Conservation (phyloP, 2,888 invertebrate species). For the Abrostola triplasia region DNA sequence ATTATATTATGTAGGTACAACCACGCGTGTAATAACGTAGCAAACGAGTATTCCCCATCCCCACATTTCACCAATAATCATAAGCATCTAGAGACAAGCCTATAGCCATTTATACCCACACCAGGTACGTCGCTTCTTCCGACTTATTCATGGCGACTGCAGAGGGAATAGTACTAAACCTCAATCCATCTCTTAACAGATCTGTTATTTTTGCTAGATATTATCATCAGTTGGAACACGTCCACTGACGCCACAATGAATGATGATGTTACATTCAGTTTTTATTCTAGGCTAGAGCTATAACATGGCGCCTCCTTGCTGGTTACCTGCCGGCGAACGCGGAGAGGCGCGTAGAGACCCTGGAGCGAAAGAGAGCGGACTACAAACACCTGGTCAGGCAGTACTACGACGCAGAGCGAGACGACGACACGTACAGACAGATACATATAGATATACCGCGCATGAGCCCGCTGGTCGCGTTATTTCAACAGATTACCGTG, state of each 20-base stretch:
- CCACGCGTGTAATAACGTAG: too few relatives aligned
- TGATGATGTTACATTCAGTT: too few relatives aligned
- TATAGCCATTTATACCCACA: too few relatives aligned
- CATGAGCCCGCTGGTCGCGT: constrained; percentile 98
- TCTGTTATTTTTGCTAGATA: not conserved
- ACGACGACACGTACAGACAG: constrained; percentile 96
- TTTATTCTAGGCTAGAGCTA: constrained; percentile 87
- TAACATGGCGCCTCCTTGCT: constrained; percentile 91
- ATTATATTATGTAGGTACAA: too few relatives aligned
- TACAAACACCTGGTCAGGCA: constrained; percentile 98
- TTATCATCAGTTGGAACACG: constrained; percentile 8
- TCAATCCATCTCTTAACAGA: not conserved
- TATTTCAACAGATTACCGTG: constrained; percentile 98
- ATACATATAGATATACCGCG: constrained; percentile 99
- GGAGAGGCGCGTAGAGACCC: constrained; percentile 95
- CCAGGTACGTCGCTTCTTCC: too few relatives aligned
- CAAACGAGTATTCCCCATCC: too few relatives aligned
- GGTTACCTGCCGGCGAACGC: constrained; percentile 98
- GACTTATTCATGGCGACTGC: too few relatives aligned
- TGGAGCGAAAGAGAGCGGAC: constrained; percentile 97
- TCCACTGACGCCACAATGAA: too few relatives aligned
- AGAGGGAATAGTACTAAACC: too few relatives aligned
- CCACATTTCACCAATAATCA: too few relatives aligned
- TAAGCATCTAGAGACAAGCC: too few relatives aligned
- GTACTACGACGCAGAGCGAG: constrained; percentile 96